Conservation (phyloP, 2,113 vertebrate species). For the Passer montanus region DNA sequence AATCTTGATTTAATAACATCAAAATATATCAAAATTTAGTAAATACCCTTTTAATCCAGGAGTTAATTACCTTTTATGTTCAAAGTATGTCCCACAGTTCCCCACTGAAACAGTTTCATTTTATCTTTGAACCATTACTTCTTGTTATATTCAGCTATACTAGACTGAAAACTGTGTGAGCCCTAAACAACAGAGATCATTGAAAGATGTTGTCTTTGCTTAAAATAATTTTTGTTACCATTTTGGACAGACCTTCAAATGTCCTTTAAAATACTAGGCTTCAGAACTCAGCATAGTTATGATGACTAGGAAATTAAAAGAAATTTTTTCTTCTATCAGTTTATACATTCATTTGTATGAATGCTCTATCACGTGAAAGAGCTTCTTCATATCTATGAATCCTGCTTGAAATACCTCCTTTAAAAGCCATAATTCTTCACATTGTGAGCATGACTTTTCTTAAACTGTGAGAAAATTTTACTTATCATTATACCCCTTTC, state of each 20-base stretch:
- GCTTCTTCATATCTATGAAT: neutral
- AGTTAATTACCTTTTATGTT: neutral
- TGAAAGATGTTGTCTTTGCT: neutral
- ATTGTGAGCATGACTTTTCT: neutral
- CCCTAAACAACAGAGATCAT: neutral
- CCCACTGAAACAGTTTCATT: neutral
- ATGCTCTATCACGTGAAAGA: neutral
- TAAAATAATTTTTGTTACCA: neutral
- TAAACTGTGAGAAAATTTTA: neutral
- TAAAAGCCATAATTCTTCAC: neutral
- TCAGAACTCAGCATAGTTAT: neutral
- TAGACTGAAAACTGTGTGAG: neutral
- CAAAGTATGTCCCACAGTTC: neutral
- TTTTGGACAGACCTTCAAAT: neutral
- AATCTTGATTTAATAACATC: neutral
- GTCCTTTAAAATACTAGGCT: neutral
- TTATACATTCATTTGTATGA: neutral
- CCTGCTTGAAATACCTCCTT: neutral
- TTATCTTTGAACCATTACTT: neutral
- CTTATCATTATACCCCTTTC: neutral
- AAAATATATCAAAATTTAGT: neutral
- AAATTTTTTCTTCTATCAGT: neutral
- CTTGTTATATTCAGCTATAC: neutral
- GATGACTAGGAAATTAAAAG: neutral
- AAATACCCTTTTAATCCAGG: neutral